Conservation (phyloP, 2,888 invertebrate genomes). For the Plagiodera versicolora region DNA sequence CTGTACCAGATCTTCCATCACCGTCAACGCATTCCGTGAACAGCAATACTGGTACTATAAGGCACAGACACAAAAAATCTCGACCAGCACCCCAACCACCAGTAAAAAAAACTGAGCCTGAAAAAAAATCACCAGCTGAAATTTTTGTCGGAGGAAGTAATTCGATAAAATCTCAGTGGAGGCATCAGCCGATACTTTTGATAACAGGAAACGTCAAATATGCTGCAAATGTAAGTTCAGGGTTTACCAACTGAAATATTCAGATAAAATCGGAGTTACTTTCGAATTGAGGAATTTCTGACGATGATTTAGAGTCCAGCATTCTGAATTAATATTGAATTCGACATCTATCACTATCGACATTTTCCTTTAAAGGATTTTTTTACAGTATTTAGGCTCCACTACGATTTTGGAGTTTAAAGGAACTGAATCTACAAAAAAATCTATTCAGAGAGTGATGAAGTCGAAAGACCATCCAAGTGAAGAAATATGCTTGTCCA, state of each 20-base stretch:
- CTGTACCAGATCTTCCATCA: constrained; percentile 54
- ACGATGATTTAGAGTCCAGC: too few species aligned
- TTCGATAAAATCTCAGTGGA: constrained; percentile 86
- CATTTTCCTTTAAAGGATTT: too few species aligned
- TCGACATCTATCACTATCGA: too few species aligned
- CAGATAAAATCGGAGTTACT: too few species aligned
- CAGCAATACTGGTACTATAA: constrained; percentile 58
- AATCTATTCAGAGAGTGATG: constrained; percentile 87
- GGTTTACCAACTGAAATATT: too few species aligned
- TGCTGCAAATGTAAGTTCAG: constrained; percentile 77
- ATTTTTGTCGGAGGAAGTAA: constrained; percentile 82
- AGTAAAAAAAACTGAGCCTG: constrained; percentile 51
- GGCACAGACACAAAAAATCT: constrained; percentile 63
- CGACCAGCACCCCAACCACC: constrained; percentile 74
- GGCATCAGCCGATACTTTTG: constrained; percentile 85
- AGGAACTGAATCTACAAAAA: constrained; percentile 93
- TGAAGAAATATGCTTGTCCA: constrained; percentile 83
- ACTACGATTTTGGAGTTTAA: constrained; percentile 89
- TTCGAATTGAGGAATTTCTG: neutral
- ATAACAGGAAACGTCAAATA: constrained; percentile 86
- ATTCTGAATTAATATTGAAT: too few species aligned
- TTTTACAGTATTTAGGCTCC: constrained; percentile 86
- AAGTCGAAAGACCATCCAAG: constrained; percentile 69
- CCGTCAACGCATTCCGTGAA: constrained; percentile 54
- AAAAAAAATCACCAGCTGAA: constrained; percentile 63